A percentile compares a stretch with the other conserved stretches of the same genome.
Conservation (phyloP, 2,113 vertebrate genomes). For the Corvus hawaiiensis region DNA sequence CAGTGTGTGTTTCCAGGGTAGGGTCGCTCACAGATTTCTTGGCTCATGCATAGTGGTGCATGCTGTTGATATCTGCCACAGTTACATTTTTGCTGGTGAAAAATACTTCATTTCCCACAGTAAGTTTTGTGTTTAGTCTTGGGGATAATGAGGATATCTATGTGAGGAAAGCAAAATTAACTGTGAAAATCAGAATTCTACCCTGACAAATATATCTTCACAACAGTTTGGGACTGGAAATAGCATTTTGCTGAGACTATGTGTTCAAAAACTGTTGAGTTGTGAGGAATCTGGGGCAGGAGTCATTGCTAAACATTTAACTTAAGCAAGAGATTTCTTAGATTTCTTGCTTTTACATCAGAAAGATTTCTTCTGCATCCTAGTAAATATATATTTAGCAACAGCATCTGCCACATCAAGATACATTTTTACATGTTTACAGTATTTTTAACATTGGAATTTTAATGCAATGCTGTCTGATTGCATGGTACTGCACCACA, state of each 20-base stretch:
- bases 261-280: not conserved
- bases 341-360: not conserved
- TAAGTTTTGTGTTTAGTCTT: not conserved
- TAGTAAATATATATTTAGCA: slow-evolving; percentile 26
- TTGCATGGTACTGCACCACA: slow-evolving; percentile 28
- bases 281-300: not conserved
- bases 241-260: not conserved
- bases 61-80: not conserved
- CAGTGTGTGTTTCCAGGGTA: fast-evolving
- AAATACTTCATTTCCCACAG: not conserved
- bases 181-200: not conserved
- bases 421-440: slow-evolving; percentile 6
- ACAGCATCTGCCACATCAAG: not conserved
- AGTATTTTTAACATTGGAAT: slow-evolving; percentile 25
- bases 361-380: not conserved
- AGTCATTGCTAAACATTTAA: not conserved
- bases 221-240: not conserved
- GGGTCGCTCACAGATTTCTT: not conserved
- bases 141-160: not conserved
- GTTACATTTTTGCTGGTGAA: not conserved
- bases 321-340: not conserved
- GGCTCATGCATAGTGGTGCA: fast-evolving
- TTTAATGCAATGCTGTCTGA: slow-evolving; percentile 26
- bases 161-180: not conserved
- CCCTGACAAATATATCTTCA: not conserved